Conservation (phyloP, 2,797 vertebrate genomes). For the Danio aesculapii region DNA sequence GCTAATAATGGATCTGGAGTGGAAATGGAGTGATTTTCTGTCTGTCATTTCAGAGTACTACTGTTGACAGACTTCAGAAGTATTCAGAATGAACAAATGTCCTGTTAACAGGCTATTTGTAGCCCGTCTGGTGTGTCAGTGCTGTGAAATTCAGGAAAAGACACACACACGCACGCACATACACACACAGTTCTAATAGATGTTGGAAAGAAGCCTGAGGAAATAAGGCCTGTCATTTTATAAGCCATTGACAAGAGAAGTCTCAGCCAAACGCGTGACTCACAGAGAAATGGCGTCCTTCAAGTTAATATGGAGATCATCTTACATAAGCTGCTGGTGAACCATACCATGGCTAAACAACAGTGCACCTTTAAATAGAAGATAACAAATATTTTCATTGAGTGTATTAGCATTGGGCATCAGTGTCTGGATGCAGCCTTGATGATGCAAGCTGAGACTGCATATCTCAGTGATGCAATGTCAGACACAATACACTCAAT, state of each 20-base stretch:
- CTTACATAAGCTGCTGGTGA: constrained; percentile 60
- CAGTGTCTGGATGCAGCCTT: too few relatives aligned
- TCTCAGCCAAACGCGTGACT: constrained; percentile 65
- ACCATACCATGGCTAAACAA: not conserved
- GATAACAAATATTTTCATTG: not conserved
- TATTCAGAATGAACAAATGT: constrained; percentile 25
- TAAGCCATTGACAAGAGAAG: constrained; percentile 57
- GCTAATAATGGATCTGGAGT: not conserved
- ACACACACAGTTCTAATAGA: constrained; percentile 42
- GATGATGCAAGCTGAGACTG: too few relatives aligned
- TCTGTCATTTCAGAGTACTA: not conserved
- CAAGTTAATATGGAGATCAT: constrained; percentile 47
- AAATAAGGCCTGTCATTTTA: constrained; percentile 49
- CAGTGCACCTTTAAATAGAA: not conserved
- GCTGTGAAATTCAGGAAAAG: constrained; percentile 35
- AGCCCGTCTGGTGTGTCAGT: constrained; percentile 3
- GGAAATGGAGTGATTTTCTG: not conserved
- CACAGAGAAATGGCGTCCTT: constrained; percentile 55
- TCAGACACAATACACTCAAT: too few relatives aligned
- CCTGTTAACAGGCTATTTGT: constrained; percentile 32
- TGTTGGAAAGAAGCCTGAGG: constrained; percentile 26
- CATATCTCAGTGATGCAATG: too few relatives aligned
- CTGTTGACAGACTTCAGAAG: not conserved
- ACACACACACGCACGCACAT: not conserved
- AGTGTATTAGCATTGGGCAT: not conserved